A percentile compares a stretch with the other conserved stretches of the same genome.
Conservation (phyloP, 1,140 invertebrate genomes). For the Macrobrachium nipponense region DNA sequence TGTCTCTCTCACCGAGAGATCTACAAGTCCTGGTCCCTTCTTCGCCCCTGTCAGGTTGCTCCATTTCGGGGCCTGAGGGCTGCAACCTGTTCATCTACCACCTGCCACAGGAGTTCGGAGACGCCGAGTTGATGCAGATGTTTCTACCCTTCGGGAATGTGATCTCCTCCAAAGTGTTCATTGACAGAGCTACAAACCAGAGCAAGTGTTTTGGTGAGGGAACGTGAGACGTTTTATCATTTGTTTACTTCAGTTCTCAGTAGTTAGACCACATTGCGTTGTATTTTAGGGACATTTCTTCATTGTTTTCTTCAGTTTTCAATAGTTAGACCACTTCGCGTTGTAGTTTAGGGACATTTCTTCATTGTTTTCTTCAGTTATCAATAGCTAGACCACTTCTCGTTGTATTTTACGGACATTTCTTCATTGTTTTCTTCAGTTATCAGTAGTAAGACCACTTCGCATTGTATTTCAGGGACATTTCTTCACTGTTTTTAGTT, state of each 20-base stretch:
- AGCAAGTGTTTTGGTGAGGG: slow-evolving; percentile 99
- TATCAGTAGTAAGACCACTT: background rate
- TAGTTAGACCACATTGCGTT: no score
- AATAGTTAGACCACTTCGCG: no score
- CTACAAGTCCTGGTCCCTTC: no score
- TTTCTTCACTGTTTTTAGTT: background rate
- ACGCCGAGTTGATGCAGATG: slow-evolving; percentile 99
- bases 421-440: background rate
- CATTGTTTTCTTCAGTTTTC: no score
- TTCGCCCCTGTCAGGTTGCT: slow-evolving; percentile 77
- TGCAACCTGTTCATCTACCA: slow-evolving; percentile 99
- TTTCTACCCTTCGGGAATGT: slow-evolving; percentile 99
- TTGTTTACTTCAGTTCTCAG: background rate
- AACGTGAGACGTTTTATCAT: slow-evolving; percentile 66
- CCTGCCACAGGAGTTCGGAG: slow-evolving; percentile 98
- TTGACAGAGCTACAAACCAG: slow-evolving; percentile 99
- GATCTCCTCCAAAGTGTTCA: slow-evolving; percentile 99
- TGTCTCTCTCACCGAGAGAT: no score
- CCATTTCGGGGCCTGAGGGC: slow-evolving; percentile 96
- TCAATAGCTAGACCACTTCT: background rate
- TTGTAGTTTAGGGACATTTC: no score
- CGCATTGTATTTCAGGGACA: background rate
- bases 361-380: background rate
- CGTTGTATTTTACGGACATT: no score
- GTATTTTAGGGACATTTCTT: no score